Base-by-base conservation (phyloP, 1,140 invertebrate genomes). In the Drosophila teissieri region DNA sequence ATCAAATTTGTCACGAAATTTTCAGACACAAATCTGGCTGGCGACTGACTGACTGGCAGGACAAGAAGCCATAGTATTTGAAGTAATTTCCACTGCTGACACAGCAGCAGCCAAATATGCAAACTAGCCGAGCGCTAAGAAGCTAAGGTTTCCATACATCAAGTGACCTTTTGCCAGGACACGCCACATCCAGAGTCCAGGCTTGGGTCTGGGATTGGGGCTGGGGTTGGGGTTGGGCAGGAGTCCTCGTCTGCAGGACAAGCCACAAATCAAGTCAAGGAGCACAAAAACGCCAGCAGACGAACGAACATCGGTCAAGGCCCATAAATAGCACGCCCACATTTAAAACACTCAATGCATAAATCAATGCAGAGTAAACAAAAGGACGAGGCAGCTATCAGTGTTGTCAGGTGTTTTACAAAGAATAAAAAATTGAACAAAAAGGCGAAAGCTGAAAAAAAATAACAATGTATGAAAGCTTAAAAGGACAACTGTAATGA, bases 271-370 rank as follows among this genome's bases (percentile, higher is more conserved):
- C 83, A 86, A 79, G 83, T 76, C 72, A 83, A 55, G 63, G 62
- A 70, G 64, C 68, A 54, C 67, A 63, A 63, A 62, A 75, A 61
- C 49, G 17, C 15, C 67, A n/a, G 44, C 52, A 64, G 37, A 63
- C 51, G 48, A 64, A 45, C 22, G 49, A 67, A 54, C 52, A 69
- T 65, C 57, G 54, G 48, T 54, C 44, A 54, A 36, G 62, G 62
- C 52, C 73, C 80, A 82, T 82, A 82, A 82, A 82, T 74, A 82
- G 74, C 68, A 77, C 79, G 72, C 83, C 83, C 72, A 86, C 83
- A 64, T 70, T 82, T 78, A 80, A 74, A 80, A 68, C 74, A 79
- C 82, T 77, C 62, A 44, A 68, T 75, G 79, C 83, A 86, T 86
- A 86, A 86, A 86, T 86, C 83, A 86, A 82, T 76, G 82, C 58